These are phyloP conservation scores for Sus cebifrons DNA, from an alignment of 2,797 vertebrate species.

Conservation along the genomic window DNA sequence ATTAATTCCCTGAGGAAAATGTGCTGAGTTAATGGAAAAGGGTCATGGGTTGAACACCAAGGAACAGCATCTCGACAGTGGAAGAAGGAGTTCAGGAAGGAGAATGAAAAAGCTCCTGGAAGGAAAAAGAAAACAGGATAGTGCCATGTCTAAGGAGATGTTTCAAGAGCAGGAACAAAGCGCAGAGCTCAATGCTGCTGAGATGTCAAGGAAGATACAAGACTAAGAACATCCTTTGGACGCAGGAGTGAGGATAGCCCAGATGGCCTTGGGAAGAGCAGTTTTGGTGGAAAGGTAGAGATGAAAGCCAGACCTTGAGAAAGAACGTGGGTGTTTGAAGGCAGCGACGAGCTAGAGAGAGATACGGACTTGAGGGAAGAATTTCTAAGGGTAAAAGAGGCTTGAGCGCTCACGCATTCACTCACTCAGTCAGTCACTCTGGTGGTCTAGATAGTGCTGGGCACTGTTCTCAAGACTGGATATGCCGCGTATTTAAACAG, in stretches of 20 bases:
- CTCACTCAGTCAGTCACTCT: background rate
- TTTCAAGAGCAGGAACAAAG: background rate
- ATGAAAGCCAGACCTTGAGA: background rate
- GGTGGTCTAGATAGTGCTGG: background rate
- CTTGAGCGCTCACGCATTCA: background rate
- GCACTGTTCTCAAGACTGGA: background rate
- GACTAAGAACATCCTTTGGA: background rate
- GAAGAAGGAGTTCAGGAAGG: background rate
- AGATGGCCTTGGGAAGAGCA: background rate
- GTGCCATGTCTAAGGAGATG: background rate
- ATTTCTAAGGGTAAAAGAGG: background rate
- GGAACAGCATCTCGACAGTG: background rate
- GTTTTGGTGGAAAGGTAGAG: background rate
- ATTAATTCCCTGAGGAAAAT: conserved; percentile 11
- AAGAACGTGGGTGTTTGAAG: background rate
- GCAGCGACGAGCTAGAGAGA: background rate
- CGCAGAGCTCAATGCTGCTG: background rate
- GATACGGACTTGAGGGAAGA: background rate
- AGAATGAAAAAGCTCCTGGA: background rate
- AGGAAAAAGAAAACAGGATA: background rate
- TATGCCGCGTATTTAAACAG: conserved; percentile 19
- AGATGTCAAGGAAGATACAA: background rate
- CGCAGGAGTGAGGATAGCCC: background rate
- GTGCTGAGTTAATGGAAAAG: background rate
- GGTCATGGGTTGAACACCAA: background rate